Percentiles rank a stretch among this genome's conserved stretches.
phyloP scores from a whole-genome alignment of 2,113 vertebrate species.

The Sylvia atricapilla region DNA sequence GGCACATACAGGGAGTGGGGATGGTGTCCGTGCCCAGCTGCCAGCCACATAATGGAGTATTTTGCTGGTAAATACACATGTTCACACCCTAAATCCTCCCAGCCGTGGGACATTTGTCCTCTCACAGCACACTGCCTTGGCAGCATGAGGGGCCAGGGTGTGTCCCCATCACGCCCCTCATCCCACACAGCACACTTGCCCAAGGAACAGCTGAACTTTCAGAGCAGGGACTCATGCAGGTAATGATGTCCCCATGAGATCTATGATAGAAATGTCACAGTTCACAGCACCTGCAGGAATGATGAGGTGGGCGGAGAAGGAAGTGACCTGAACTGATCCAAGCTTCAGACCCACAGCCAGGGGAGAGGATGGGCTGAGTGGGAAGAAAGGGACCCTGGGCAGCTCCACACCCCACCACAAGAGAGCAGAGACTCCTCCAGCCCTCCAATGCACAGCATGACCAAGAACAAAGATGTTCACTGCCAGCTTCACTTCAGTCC shows the following conservation, averaged over 20 bases:
- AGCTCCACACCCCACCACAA: neutral
- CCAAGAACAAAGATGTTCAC: neutral
- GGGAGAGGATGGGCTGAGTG: neutral
- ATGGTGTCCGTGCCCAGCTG: neutral
- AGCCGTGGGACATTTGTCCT: neutral
- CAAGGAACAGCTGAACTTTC: neutral
- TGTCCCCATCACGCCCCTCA: neutral
- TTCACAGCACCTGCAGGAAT: neutral
- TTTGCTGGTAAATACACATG: fast-evolving
- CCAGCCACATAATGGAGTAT: fast-evolving
- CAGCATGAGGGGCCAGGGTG: fast-evolving
- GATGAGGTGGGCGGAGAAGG: neutral
- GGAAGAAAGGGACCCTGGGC: neutral
- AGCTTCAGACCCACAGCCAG: neutral
- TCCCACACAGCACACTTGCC: neutral
- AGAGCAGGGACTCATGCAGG: neutral
- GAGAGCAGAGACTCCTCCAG: neutral
- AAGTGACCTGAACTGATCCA: neutral
- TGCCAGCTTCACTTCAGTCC: neutral
- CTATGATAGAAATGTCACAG: neutral
- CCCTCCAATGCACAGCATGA: fast-evolving
- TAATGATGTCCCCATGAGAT: fast-evolving
- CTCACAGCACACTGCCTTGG: neutral
- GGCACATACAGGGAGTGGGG: neutral
- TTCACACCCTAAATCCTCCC: neutral